phyloP scores from a whole-genome alignment of 2,113 vertebrate species.

The Labeo rohita region DNA sequence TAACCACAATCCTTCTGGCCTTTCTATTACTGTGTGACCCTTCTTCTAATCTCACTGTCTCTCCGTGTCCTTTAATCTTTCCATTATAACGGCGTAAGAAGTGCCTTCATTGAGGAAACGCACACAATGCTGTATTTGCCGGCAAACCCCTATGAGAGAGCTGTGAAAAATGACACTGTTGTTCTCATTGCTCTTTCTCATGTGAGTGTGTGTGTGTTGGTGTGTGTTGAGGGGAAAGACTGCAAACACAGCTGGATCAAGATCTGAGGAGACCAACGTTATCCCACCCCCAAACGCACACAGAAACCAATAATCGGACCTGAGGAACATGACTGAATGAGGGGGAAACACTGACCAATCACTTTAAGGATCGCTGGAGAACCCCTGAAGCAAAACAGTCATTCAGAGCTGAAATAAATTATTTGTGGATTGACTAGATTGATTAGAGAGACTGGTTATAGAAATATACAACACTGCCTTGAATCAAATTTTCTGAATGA shows the following conservation, averaged over 20 bases:
- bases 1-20: neutral
- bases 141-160: slow-evolving; percentile 55
- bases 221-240: slow-evolving; percentile 35
- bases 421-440: neutral
- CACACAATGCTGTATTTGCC: slow-evolving; percentile 49
- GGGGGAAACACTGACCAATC: neutral
- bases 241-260: slow-evolving; percentile 63
- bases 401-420: neutral
- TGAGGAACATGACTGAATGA: neutral
- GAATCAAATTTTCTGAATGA: neutral
- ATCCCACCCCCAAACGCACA: neutral
- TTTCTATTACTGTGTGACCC: neutral
- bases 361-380: neutral
- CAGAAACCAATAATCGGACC: neutral
- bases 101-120: slow-evolving; percentile 34
- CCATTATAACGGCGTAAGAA: slow-evolving; percentile 18
- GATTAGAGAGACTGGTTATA: neutral
- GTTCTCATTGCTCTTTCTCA: slow-evolving; percentile 60
- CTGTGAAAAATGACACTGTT: slow-evolving; percentile 64
- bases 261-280: slow-evolving; percentile 29
- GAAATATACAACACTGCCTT: neutral
- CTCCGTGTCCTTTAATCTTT: slow-evolving; percentile 26
- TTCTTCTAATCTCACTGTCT: slow-evolving; percentile 24
- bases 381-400: neutral
- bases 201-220: slow-evolving; percentile 41